phyloP scores from a whole-genome alignment of 2,888 invertebrate species.

The Philereme vetulata region DNA sequence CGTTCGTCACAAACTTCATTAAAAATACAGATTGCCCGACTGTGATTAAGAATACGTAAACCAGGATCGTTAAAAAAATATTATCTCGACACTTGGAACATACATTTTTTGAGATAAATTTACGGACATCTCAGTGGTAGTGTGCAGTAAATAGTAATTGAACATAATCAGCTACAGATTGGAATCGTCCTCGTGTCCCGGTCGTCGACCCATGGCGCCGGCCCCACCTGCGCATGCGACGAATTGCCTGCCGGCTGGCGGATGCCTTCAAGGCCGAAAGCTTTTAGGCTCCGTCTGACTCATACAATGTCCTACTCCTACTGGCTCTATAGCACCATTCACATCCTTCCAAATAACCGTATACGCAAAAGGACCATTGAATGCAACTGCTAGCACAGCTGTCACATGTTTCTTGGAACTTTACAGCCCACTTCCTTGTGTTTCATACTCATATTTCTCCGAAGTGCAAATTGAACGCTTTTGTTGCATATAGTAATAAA shows the following conservation, averaged over 20 bases:
- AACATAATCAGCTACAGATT: slow-evolving; percentile 45
- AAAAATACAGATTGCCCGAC: too few species aligned
- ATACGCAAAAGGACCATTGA: slow-evolving; percentile 28
- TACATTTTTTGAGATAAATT: slow-evolving; percentile 20
- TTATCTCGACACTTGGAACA: slow-evolving; percentile 12
- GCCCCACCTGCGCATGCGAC: slow-evolving; percentile 68
- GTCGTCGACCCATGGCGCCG: slow-evolving; percentile 65
- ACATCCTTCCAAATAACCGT: slow-evolving; percentile 27
- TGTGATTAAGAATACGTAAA: background rate
- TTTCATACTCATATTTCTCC: slow-evolving; percentile 30
- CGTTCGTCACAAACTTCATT: too few species aligned
- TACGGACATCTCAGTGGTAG: slow-evolving; percentile 8
- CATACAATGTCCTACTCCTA: slow-evolving; percentile 30
- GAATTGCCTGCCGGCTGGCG: slow-evolving; percentile 54
- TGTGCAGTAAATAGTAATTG: slow-evolving; percentile 39
- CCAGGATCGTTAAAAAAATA: background rate
- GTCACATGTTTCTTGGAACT: slow-evolving; percentile 36
- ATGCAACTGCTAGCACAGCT: slow-evolving; percentile 32
- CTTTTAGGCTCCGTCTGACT: slow-evolving; percentile 50
- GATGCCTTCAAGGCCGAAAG: slow-evolving; percentile 65
- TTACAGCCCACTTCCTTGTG: slow-evolving; percentile 35
- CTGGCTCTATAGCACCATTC: slow-evolving; percentile 34
- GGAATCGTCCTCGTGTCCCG: slow-evolving; percentile 55
- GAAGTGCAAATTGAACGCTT: slow-evolving; percentile 31
- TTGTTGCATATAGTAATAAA: slow-evolving; percentile 33